Conservation (phyloP, 2,113 vertebrate genomes). For the Gorilla gorilla region DNA sequence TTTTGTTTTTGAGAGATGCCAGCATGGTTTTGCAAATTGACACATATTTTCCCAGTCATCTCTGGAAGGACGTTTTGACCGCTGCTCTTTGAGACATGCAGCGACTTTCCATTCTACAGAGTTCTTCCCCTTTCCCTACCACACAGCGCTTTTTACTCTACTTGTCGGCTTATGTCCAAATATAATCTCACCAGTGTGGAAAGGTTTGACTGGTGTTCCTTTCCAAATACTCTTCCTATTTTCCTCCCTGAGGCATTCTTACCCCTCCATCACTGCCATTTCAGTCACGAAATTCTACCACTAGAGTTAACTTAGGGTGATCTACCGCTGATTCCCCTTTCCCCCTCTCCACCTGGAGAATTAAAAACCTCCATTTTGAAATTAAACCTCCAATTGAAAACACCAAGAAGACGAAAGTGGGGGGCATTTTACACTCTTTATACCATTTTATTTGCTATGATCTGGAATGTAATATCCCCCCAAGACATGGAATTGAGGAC, state of each 20-base stretch:
- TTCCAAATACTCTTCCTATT: neutral
- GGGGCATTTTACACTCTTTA: neutral
- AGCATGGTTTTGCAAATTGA: neutral
- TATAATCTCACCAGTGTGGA: neutral
- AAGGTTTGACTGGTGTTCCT: neutral
- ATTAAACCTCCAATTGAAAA: neutral
- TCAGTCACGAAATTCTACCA: neutral
- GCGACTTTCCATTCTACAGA: neutral
- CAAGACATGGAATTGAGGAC: neutral
- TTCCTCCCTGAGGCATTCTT: neutral
- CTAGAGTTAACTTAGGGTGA: neutral
- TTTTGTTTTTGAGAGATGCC: neutral
- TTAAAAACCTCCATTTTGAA: neutral
- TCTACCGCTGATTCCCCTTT: neutral
- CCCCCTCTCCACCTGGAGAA: neutral
- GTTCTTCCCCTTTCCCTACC: rapidly evolving
- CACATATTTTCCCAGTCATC: neutral
- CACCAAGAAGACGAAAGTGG: neutral
- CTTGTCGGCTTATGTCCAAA: rapidly evolving
- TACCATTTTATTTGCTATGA: neutral
- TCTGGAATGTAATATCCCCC: neutral
- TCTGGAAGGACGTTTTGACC: neutral
- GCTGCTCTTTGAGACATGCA: neutral
- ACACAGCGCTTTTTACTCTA: rapidly evolving
- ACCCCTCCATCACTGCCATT: neutral